Percentiles rank a stretch among this genome's conserved stretches.
These are phyloP conservation scores for Falco rusticolus DNA, from an alignment of 2,797 vertebrate species.

Conservation along the genomic window DNA sequence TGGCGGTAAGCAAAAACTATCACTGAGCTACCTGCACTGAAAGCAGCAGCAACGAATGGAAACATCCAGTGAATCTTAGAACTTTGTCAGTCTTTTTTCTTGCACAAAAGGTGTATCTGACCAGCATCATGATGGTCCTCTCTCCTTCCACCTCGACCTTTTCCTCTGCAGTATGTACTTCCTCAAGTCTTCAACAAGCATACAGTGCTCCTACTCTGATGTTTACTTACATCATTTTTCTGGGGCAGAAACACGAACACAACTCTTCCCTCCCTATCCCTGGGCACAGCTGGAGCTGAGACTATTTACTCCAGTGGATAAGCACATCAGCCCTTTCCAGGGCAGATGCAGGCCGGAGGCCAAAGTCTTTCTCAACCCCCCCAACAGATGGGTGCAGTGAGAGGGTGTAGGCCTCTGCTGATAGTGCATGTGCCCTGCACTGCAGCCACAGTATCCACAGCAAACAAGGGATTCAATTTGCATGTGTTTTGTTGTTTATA, in stretches of 20 bases:
- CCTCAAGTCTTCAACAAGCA: background rate
- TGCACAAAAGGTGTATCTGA: background rate
- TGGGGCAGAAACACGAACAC: background rate
- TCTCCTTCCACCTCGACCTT: background rate
- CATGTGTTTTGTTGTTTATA: background rate
- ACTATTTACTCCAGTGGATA: background rate
- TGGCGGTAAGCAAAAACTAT: background rate
- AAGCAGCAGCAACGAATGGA: background rate
- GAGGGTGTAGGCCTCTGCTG: background rate
- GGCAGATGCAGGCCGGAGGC: background rate
- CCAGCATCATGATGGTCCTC: background rate
- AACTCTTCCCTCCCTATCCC: background rate
- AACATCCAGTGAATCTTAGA: background rate
- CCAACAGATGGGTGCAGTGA: background rate
- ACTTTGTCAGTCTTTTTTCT: background rate
- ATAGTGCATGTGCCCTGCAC: fast-evolving
- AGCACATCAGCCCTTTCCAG: background rate
- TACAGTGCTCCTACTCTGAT: background rate
- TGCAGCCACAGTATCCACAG: background rate
- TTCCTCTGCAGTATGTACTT: background rate
- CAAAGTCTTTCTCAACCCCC: background rate
- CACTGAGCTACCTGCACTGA: background rate
- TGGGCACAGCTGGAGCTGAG: background rate
- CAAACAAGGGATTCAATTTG: background rate
- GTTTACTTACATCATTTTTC: background rate